Evolutionary conservation across 2,888 invertebrate species (phyloP).

Genomic region (Apamea sordens): DNA sequence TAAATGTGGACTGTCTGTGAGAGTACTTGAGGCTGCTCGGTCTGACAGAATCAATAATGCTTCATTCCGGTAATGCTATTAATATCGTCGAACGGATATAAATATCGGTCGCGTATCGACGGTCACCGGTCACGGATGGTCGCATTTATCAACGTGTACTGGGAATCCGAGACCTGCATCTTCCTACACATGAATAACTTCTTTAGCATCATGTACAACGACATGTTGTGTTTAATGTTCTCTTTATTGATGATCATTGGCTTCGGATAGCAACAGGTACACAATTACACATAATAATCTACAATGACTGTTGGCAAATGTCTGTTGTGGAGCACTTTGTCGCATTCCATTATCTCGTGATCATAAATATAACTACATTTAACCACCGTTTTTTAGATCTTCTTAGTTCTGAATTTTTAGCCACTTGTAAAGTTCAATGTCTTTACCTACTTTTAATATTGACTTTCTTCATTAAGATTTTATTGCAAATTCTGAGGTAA

Average conservation of each 20-base stretch:
- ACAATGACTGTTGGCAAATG: constrained; percentile 60
- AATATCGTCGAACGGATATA: constrained; percentile 59
- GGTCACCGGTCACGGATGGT: constrained; percentile 62
- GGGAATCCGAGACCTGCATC: constrained; percentile 7
- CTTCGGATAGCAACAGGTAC: constrained; percentile 52
- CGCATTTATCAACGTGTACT: constrained; percentile 52
- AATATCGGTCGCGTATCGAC: constrained; percentile 52
- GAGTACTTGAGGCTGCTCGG: constrained; percentile 23
- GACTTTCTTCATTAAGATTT: not conserved
- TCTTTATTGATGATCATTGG: constrained; percentile 40
- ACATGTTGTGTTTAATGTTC: constrained; percentile 33
- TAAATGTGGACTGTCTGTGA: constrained; percentile 25
- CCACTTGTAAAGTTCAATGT: constrained; percentile 1
- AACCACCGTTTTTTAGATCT: constrained; percentile 26
- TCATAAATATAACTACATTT: constrained; percentile 44
- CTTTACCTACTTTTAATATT: constrained; percentile 6
- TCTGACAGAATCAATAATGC: constrained; percentile 63
- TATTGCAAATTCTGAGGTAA: not conserved
- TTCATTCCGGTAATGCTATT: constrained; percentile 67
- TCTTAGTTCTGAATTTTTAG: constrained; percentile 18
- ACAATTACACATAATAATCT: constrained; percentile 24
- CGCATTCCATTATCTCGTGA: constrained; percentile 61
- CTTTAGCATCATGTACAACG: constrained; percentile 43
- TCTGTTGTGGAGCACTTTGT: constrained; percentile 45
- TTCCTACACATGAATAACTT: constrained; percentile 63